These are phyloP conservation scores for Palythoa heliodiscus DNA, from an alignment of 92 coral and sea anemone species.

Conservation along the genomic window DNA sequence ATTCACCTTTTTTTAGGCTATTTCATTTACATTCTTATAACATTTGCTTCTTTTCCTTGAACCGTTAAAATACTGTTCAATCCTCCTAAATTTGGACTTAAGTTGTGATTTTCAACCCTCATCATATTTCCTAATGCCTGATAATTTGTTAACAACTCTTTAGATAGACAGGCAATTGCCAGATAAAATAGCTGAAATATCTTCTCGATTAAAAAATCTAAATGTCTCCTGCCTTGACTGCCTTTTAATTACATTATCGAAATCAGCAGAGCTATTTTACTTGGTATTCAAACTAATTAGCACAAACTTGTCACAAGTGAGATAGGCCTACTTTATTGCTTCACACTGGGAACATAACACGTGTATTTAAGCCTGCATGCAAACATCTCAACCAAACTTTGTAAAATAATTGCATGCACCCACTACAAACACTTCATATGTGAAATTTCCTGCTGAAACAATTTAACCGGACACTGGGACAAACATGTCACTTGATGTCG, in stretches of 20 bases:
- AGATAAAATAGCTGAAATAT: neutral
- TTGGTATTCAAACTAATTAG: neutral
- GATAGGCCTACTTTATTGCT: neutral
- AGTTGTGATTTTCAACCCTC: neutral
- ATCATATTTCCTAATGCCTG: constrained; percentile 5
- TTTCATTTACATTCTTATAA: neutral
- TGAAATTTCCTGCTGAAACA: constrained; percentile 9
- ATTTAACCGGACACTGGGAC: neutral
- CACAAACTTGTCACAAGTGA: constrained; percentile 3
- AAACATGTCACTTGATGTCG: neutral
- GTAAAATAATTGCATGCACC: neutral
- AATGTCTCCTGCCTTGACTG: neutral
- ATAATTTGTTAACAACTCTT: neutral
- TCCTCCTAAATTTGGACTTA: neutral
- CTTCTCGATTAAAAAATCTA: neutral
- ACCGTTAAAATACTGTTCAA: neutral
- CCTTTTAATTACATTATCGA: neutral
- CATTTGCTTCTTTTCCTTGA: neutral
- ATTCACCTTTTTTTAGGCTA: no score
- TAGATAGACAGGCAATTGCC: neutral
- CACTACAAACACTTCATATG: constrained; percentile 3
- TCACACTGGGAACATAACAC: constrained; percentile 21
- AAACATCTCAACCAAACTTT: neutral
- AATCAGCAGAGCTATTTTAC: neutral
- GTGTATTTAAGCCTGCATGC: neutral